Evolutionary conservation across 2,113 vertebrate species (phyloP).

Genomic region (Macaca nemestrina): DNA sequence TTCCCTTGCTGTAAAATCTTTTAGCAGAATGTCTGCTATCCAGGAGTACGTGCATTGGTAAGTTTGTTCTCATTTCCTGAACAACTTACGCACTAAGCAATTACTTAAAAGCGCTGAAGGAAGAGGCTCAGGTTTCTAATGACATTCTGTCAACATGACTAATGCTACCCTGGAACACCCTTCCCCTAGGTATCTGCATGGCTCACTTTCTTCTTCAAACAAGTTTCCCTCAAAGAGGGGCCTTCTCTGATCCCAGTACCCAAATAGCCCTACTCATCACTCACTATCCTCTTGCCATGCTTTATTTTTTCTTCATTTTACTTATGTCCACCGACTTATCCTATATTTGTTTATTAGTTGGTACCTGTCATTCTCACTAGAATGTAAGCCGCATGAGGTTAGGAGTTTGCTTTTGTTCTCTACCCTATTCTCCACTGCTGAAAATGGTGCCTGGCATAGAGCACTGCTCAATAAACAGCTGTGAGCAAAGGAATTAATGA

Average conservation of each 20-base stretch:
- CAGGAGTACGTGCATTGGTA: fast-evolving
- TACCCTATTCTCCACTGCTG: not conserved
- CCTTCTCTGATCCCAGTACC: not conserved
- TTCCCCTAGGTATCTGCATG: not conserved
- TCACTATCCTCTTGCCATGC: not conserved
- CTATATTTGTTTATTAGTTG: not conserved
- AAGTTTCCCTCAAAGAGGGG: not conserved
- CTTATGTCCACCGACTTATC: not conserved
- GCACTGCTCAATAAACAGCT: not conserved
- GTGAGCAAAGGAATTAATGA: not conserved
- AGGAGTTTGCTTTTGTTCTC: not conserved
- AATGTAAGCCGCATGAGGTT: not conserved
- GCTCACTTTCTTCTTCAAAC: not conserved
- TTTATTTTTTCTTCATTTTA: not conserved
- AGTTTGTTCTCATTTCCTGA: conserved; percentile 25
- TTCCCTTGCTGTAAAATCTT: not conserved
- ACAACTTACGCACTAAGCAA: not conserved
- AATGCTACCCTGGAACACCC: not conserved
- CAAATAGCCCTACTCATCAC: not conserved
- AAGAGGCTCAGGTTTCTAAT: not conserved
- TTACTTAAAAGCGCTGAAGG: not conserved
- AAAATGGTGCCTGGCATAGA: not conserved
- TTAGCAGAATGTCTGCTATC: not conserved
- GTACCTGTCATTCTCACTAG: not conserved
- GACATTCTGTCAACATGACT: conserved; percentile 22